These are phyloP conservation scores for Drosophila sucinea DNA, from an alignment of 1,140 invertebrate genomes.

Conservation along the genomic window DNA sequence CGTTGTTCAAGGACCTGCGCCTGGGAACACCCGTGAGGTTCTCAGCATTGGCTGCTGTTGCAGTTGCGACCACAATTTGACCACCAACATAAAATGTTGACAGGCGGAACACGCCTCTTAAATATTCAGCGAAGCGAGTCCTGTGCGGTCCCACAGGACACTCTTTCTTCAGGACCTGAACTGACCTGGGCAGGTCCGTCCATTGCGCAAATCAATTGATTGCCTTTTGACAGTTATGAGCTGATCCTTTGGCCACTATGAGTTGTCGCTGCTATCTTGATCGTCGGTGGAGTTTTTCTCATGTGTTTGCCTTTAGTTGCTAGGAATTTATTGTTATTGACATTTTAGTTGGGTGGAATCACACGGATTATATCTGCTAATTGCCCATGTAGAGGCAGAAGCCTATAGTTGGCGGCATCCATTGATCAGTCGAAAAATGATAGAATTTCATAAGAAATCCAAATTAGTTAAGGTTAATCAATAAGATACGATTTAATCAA, in stretches of 20 bases:
- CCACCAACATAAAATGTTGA: constrained; percentile 83
- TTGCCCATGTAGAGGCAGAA: constrained; percentile 37
- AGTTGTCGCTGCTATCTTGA: constrained; percentile 52
- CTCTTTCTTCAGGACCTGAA: background rate
- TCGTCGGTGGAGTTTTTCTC: constrained; percentile 29
- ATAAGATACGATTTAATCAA: constrained; percentile 4
- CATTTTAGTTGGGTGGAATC: constrained; percentile 74
- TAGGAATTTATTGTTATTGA: constrained; percentile 79
- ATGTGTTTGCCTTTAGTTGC: constrained; percentile 37
- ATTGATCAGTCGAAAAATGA: constrained; percentile 37
- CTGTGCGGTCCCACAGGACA: constrained; percentile 59
- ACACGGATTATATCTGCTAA: constrained; percentile 80
- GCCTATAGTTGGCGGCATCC: constrained; percentile 43
- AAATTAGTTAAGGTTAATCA: constrained; percentile 5
- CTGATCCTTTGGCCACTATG: constrained; percentile 51
- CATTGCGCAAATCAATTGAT: constrained; percentile 67
- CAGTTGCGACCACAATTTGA: constrained; percentile 70
- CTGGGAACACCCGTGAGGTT: constrained; percentile 69
- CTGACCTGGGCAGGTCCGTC: constrained; percentile 20
- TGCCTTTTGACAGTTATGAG: constrained; percentile 75
- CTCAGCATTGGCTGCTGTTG: constrained; percentile 61
- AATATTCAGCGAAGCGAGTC: constrained; percentile 69
- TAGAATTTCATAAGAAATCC: constrained; percentile 4
- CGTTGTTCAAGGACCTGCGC: constrained; percentile 60
- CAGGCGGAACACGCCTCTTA: constrained; percentile 79